A percentile compares a stretch with the other conserved stretches of the same genome.
phyloP scores from a whole-genome alignment of 2,113 vertebrate species.

The Okapia johnstoni region DNA sequence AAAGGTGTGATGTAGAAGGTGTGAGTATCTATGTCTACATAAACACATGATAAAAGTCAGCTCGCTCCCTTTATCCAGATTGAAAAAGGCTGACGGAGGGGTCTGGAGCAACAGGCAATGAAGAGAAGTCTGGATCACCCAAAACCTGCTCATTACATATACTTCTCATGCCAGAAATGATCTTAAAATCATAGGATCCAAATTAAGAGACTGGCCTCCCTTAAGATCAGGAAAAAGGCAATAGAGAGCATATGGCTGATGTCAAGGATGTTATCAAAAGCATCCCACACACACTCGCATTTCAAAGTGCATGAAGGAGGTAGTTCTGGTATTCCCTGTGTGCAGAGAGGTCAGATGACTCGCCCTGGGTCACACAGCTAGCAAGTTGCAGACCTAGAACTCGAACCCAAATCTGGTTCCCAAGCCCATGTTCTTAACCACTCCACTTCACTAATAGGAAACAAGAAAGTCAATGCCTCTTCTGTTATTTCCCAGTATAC shows the following conservation, averaged over 20 bases:
- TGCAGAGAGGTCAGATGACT: neutral
- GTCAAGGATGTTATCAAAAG: fast-evolving
- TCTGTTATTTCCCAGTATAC: neutral
- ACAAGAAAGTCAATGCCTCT: neutral
- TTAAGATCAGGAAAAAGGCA: neutral
- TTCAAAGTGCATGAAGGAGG: neutral
- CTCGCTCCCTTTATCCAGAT: neutral
- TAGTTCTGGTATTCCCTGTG: fast-evolving
- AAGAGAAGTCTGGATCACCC: neutral
- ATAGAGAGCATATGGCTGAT: fast-evolving
- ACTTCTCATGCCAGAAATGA: neutral
- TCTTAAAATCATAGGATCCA: neutral
- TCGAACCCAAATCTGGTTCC: neutral
- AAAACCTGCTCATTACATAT: neutral
- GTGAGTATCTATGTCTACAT: neutral
- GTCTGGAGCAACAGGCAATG: fast-evolving
- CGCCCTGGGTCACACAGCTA: neutral
- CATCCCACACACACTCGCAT: fast-evolving
- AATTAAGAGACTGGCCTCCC: neutral
- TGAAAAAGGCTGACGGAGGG: neutral
- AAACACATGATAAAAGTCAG: neutral
- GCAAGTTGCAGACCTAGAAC: neutral
- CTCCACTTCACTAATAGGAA: neutral
- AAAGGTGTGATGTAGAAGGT: fast-evolving
- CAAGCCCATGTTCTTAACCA: neutral